Percentiles rank a stretch among this genome's conserved stretches.
phyloP scores from a whole-genome alignment of 2,888 invertebrate genomes.

The Megalurothrips usitatus region DNA sequence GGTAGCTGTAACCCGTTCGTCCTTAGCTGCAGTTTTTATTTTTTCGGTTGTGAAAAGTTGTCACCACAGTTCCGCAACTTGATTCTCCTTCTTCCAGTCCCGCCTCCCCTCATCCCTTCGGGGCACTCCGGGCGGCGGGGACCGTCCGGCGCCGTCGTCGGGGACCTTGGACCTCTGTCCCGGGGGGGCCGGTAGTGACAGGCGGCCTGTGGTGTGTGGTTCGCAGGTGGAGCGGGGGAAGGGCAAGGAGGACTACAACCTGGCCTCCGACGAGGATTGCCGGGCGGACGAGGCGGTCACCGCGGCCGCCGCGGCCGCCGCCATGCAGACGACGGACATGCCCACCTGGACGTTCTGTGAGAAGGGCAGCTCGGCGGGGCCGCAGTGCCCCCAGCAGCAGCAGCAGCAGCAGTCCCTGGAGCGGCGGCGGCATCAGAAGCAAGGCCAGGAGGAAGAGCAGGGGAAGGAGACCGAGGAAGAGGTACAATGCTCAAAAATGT shows the following conservation, averaged over 20 bases:
- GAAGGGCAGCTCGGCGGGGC: not conserved
- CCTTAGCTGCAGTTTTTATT: too few relatives aligned
- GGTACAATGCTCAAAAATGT: too few relatives aligned
- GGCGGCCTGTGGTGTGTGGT: constrained; percentile 18
- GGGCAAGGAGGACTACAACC: constrained; percentile 19
- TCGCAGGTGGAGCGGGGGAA: constrained; percentile 7
- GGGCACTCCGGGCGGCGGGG: too few relatives aligned
- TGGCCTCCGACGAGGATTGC: constrained; percentile 18
- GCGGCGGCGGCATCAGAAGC: not conserved
- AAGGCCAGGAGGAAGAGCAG: not conserved
- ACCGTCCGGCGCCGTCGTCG: not conserved
- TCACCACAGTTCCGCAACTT: not conserved
- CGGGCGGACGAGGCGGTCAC: not conserved
- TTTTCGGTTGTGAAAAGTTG: too few relatives aligned
- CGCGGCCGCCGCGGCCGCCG: not conserved
- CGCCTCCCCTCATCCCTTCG: not conserved
- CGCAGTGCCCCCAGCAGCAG: not conserved
- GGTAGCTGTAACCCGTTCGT: too few relatives aligned
- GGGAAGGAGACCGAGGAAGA: too few relatives aligned
- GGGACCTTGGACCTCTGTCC: not conserved
- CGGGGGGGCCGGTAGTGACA: not conserved
- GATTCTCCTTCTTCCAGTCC: not conserved
- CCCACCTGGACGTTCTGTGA: constrained; percentile 12
- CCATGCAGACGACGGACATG: not conserved
- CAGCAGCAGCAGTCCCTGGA: not conserved